Conservation (phyloP, 2,113 vertebrate species). For the Excalfactoria chinensis region DNA sequence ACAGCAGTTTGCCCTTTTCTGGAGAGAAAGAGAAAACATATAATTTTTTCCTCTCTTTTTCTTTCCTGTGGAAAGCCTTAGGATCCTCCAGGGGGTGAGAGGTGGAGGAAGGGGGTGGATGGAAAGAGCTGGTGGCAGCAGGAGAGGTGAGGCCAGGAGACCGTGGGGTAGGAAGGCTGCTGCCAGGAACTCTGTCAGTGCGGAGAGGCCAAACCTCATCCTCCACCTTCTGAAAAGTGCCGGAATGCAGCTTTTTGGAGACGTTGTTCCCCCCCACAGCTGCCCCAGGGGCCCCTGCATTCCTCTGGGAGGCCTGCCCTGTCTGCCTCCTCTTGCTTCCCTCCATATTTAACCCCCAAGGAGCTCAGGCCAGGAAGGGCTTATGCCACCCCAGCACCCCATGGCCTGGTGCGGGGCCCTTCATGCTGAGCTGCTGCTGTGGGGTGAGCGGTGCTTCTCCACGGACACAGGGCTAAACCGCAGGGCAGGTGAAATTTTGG, state of each 20-base stretch:
- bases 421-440: neutral
- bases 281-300: neutral
- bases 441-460: neutral
- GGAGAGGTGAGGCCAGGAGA: fast-evolving
- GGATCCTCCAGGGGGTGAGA: neutral
- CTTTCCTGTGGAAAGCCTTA: neutral
- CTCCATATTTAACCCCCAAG: neutral
- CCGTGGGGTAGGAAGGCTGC: neutral
- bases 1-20: neutral
- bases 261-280: neutral
- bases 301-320: constrained; percentile 6
- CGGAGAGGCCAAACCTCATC: neutral
- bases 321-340: neutral
- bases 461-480: neutral
- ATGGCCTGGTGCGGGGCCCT: neutral
- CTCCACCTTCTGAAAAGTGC: neutral
- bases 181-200: fast-evolving
- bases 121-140: neutral
- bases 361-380: neutral
- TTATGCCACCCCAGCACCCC: neutral
- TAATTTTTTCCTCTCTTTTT: neutral
- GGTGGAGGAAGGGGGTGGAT: neutral
- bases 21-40: neutral
- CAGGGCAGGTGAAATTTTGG: neutral
- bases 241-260: neutral